Base-by-base conservation (phyloP, 2,113 vertebrate species). In the Callipepla squamata region DNA sequence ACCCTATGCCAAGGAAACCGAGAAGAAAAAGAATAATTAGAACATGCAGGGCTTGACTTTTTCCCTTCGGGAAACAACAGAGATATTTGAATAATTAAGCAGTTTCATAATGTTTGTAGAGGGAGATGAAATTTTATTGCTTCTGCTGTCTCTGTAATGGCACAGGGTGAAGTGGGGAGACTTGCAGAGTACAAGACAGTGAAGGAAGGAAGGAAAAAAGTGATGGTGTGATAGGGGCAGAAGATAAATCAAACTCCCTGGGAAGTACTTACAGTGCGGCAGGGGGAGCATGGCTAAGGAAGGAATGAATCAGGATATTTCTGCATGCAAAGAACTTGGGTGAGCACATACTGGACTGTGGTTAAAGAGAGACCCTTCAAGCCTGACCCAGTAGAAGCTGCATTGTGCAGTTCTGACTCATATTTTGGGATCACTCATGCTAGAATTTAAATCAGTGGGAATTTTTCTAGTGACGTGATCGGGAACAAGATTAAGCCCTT, bases 41-140 rank as follows among this genome's bases (percentile, higher is more conserved):
- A 92, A 73, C 70, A 80, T 0, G 0, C 66, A 79, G 67, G 80
- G 40, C 70, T 87, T 95, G 66, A 81, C 66, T 95, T 93, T 84
- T 91, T 91, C 74, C 67, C 58, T 94, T 72, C 61, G 83, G 75
- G 91, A 93, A 94, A 89, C 78, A 94, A 75, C 85, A 74, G 19
- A 95, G 81, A 55, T 50, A 94, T 94, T 92, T 93, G 91, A 95
- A 96, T 94, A 95, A 91, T 95, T 93, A 96, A 93, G 72, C 44
- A 59, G 70, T 85, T 93, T 91, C 89, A 59, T 89, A 79, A 67
- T 88, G 26, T 94, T 92, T 96, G 48, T 85, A 85, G 91, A 90
- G 45, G 81, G 87, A 96, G 96, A 90, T 32, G 17, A 70, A 92
- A 92, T 47, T 95, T 95, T 94, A 80, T 94, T 96, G 42, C 38